Base-by-base conservation (phyloP, 2,113 vertebrate genomes). In the Xenopus borealis region DNA sequence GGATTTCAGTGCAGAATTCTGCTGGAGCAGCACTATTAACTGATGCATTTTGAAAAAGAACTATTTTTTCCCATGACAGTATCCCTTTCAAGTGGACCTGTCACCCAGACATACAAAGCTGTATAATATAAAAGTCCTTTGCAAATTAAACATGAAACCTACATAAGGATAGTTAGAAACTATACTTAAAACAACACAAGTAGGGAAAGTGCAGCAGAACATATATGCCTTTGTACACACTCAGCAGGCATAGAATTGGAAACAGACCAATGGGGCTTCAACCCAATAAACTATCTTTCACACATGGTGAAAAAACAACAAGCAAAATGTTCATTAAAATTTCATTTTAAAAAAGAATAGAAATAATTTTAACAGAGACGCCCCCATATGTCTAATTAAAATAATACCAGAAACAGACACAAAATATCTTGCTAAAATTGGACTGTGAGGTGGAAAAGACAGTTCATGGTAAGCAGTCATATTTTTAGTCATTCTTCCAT, bases 361-460 rank as follows among this genome's bases (percentile, higher is more conserved):
- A 16, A 55, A 55, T 55, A 55, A 55, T 55, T 55, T 55, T 55
- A 55, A 4, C 14, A 55, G 2, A 55, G 9, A 55, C 1, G 17
- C 17, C 53, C 53, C 53, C 17, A n/a, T 10, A 55, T 55, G 52
- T 55, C 17, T 17, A 16, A 7, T 55, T 55, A 14, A 55, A 55
- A 55, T 55, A 14, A 55, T 44, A 73, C 46, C 57, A 73, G 46
- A 58, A 73, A 30, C 47, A 70, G 74, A 30, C 27, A 70, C 27
- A 67, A 68, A 64, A 53, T 23, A 17, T 19, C 27, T 18, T 9
- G 17, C 52, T 23, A 33, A 64, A 57, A 55, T 57, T 77, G 66
- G 74, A 77, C 18, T 27, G 63, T 45, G 47, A 18, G 18, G 44
- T 70, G 74, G 74, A 77, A 77, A 77, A 77, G 66, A 64, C 59